Percentiles rank a stretch among this genome's conserved stretches.
Conservation (phyloP, 2,113 vertebrate species). For the Okapia johnstoni region DNA sequence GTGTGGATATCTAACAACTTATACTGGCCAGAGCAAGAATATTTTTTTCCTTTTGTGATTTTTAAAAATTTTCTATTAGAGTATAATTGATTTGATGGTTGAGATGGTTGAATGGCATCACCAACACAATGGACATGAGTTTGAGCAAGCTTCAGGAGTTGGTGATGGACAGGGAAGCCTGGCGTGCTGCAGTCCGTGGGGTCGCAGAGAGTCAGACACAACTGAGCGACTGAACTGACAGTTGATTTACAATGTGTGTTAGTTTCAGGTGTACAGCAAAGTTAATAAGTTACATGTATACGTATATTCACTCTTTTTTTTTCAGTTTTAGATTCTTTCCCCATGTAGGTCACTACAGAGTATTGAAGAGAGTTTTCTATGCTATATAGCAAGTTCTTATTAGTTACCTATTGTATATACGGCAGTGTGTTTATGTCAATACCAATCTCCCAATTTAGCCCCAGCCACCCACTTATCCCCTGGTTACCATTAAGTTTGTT, state of each 20-base stretch:
- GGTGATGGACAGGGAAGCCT: background rate
- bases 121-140: background rate
- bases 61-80: background rate
- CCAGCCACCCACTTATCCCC: background rate
- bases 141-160: background rate
- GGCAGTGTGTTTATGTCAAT: background rate
- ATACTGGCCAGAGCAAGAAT: constrained; percentile 58
- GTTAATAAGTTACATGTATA: background rate
- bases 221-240: background rate
- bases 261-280: background rate
- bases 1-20: constrained; percentile 58
- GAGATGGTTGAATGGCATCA: background rate
- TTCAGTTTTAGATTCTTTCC: background rate
- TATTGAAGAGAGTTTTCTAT: background rate
- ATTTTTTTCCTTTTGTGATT: background rate
- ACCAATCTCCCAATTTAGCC: background rate
- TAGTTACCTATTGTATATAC: background rate
- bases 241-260: background rate
- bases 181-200: background rate
- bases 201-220: background rate
- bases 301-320: background rate
- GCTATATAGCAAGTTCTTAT: background rate
- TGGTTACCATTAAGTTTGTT: background rate
- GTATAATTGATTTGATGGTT: background rate
- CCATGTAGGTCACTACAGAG: background rate